A percentile compares a stretch with the other conserved stretches of the same genome.
Conservation (phyloP, 2,888 invertebrate species). For the Rotaria magnacalcarata region DNA sequence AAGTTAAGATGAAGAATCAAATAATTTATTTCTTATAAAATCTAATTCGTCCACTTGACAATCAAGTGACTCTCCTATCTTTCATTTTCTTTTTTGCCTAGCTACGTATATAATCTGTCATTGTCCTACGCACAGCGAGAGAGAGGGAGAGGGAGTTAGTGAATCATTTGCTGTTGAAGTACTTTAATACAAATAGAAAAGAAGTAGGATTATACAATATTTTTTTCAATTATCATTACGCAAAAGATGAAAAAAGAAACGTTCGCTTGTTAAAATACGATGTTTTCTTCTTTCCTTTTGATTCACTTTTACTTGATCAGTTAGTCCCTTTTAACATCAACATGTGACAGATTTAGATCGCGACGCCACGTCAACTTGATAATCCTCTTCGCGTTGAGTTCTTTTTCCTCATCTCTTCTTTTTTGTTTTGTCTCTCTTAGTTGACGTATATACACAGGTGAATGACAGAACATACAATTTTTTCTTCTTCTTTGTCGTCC, state of each 20-base stretch:
- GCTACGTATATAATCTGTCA: neutral
- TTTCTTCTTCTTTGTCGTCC: neutral
- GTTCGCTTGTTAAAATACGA: too few species aligned
- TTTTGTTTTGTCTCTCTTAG: neutral
- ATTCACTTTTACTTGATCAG: neutral
- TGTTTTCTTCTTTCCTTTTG: neutral
- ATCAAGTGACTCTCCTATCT: neutral
- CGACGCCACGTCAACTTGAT: neutral
- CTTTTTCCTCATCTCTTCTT: too few species aligned
- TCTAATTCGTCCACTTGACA: neutral
- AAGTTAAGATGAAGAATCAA: neutral
- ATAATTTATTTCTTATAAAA: neutral
- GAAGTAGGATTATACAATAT: neutral
- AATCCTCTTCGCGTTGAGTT: neutral
- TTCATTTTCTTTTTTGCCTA: neutral
- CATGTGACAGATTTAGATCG: neutral
- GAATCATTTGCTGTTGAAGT: neutral
- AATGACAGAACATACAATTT: neutral
- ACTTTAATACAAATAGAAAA: neutral
- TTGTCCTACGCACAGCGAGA: neutral
- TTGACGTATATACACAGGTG: neutral
- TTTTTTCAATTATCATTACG: neutral
- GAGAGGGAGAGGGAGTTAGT: neutral
- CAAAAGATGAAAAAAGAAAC: neutral
- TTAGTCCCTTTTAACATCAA: neutral